A percentile compares a stretch with the other conserved stretches of the same genome.
Conservation (phyloP, 1,140 invertebrate genomes). For the Platorchestia sp. region DNA sequence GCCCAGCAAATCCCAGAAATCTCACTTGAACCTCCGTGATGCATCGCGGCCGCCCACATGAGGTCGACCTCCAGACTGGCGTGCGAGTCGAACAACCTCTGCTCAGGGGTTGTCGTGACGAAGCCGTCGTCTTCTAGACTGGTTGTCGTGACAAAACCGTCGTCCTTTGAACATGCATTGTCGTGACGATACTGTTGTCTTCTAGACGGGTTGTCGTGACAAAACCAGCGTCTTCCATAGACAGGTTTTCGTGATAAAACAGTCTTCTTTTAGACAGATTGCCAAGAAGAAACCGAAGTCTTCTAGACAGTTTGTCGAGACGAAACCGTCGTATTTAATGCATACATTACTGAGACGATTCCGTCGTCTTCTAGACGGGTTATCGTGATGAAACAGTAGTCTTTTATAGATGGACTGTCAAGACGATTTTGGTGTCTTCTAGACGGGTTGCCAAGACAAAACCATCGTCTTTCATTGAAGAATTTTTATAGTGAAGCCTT, state of each 20-base stretch:
- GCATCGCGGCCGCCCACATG: not conserved
- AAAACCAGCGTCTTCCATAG: too few species aligned
- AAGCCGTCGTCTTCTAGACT: not conserved
- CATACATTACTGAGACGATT: too few species aligned
- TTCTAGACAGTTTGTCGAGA: not conserved
- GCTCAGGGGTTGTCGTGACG: not conserved
- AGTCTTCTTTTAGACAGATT: not conserved
- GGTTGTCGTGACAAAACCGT: not conserved
- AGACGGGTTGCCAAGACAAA: too few species aligned
- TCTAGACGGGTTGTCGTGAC: too few species aligned
- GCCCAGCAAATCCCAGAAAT: constrained; percentile 29
- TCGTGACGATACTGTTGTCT: too few species aligned
- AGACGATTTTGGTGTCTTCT: too few species aligned
- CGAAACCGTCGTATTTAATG: too few species aligned
- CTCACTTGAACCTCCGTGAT: constrained; percentile 8
- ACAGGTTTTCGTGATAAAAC: not conserved
- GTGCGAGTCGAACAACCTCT: not conserved
- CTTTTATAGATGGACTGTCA: too few species aligned
- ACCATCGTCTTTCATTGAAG: too few species aligned
- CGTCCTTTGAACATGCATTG: too few species aligned
- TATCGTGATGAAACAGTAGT: not conserved
- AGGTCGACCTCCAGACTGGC: not conserved
- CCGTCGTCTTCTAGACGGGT: not conserved
- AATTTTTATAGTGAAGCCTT: not conserved
- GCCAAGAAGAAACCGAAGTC: too few species aligned